Conservation (phyloP, 2,888 invertebrate species). For the Melanchra persicariae region DNA sequence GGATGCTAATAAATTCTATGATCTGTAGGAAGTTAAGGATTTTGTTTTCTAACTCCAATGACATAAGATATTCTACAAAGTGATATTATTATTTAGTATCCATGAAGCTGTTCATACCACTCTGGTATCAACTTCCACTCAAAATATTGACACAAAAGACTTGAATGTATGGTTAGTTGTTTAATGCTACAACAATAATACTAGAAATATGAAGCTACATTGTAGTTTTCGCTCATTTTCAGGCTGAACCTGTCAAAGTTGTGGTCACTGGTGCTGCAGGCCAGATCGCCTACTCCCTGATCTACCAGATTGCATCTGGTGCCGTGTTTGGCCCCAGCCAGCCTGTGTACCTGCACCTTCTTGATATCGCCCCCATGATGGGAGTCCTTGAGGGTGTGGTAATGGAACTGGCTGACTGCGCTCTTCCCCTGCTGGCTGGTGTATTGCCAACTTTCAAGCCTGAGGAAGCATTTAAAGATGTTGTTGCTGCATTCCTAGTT, state of each 20-base stretch:
- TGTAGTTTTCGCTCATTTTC: constrained; percentile 70
- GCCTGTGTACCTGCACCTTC: constrained; percentile 96
- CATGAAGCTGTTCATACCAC: not conserved
- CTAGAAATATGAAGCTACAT: not conserved
- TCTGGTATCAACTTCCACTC: constrained; percentile 1
- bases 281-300: constrained; percentile 99
- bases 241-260: constrained; percentile 97
- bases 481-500: constrained; percentile 98
- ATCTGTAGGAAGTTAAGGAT: too few relatives aligned
- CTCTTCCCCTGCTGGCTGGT: constrained; percentile 96
- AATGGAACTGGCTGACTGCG: constrained; percentile 99
- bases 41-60: not conserved
- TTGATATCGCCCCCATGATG: constrained; percentile 99
- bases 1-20: not conserved
- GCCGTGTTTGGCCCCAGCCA: constrained; percentile 98
- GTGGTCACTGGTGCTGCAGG: constrained; percentile 99
- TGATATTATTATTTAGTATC: not conserved
- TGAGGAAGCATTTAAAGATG: constrained; percentile 98
- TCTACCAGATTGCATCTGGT: constrained; percentile 98
- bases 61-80: not conserved
- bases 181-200: not conserved
- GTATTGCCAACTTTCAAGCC: constrained; percentile 97
- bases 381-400: constrained; percentile 99
- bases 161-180: not conserved
- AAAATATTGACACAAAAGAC: constrained; percentile 5